Conservation (phyloP, 2,888 invertebrate species). For the Embidobia sp. region DNA sequence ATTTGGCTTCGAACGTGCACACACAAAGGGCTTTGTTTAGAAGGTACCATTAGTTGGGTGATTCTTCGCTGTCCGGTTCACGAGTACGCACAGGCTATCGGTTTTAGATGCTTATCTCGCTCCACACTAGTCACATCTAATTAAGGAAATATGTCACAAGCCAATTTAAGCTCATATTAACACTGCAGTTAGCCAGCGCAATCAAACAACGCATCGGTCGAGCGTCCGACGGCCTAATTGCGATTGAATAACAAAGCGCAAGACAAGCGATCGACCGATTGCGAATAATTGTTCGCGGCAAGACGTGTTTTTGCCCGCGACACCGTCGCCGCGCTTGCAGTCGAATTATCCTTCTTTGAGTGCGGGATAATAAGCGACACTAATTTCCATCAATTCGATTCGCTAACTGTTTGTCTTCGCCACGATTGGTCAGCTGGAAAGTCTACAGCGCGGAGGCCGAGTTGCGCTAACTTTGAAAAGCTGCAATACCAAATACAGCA, state of each 20-base stretch:
- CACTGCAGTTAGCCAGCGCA: constrained; percentile 10
- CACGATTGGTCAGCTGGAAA: too few species aligned
- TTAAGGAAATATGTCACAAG: constrained; percentile 50
- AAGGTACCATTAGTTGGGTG: constrained; percentile 30
- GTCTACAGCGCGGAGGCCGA: too few species aligned
- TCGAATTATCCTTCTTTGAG: background rate
- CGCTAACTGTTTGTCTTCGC: too few species aligned
- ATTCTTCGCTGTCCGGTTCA: constrained; percentile 32
- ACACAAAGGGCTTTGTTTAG: constrained; percentile 53
- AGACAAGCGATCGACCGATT: constrained; percentile 1
- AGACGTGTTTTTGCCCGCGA: background rate
- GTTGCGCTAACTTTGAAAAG: too few species aligned
- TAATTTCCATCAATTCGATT: too few species aligned
- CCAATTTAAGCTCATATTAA: constrained; percentile 27
- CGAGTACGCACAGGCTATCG: constrained; percentile 32
- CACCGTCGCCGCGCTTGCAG: background rate
- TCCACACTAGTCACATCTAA: constrained; percentile 17
- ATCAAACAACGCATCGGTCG: constrained; percentile 12
- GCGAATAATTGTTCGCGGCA: background rate
- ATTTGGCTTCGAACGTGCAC: constrained; percentile 21
- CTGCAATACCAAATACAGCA: too few species aligned
- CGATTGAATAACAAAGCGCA: constrained; percentile 2
- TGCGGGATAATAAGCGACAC: too few species aligned
- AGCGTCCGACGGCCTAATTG: constrained; percentile 10
- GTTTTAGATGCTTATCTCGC: constrained; percentile 44